Evolutionary conservation across 2,888 invertebrate species (phyloP).

Genomic region (Xanthia icteritia): DNA sequence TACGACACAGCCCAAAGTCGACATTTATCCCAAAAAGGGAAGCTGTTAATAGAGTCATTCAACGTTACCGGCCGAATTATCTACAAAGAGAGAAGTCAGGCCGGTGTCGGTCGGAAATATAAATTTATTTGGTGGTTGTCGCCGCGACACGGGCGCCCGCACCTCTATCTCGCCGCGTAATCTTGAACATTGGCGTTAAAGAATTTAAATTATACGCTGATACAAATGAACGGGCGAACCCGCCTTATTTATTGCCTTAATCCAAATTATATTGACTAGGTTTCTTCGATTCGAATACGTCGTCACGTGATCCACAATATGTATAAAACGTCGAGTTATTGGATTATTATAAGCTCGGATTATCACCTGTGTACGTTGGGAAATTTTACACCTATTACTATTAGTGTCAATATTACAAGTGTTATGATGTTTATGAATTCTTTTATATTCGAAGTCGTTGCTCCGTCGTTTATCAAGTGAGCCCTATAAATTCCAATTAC

Average conservation of each 20-base stretch:
- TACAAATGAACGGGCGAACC: slow-evolving; percentile 89
- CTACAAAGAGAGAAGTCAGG: slow-evolving; percentile 89
- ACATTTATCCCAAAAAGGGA: slow-evolving; percentile 90
- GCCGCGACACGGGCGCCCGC: slow-evolving; percentile 88
- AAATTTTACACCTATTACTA: slow-evolving; percentile 57
- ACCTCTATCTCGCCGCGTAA: slow-evolving; percentile 88
- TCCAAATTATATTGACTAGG: slow-evolving; percentile 89
- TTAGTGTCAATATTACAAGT: slow-evolving; percentile 58
- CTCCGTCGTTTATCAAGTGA: slow-evolving; percentile 75
- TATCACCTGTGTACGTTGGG: slow-evolving; percentile 63
- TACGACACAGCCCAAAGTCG: slow-evolving; percentile 82
- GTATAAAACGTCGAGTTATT: slow-evolving; percentile 59
- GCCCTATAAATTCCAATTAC: slow-evolving; percentile 84
- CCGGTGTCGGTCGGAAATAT: slow-evolving; percentile 89
- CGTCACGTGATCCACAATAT: slow-evolving; percentile 81
- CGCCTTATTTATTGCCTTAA: slow-evolving; percentile 89
- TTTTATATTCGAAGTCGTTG: slow-evolving; percentile 68
- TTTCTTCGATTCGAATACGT: slow-evolving; percentile 82
- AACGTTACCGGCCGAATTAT: slow-evolving; percentile 90
- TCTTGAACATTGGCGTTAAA: slow-evolving; percentile 91
- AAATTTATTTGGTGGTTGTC: slow-evolving; percentile 90
- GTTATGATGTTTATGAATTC: slow-evolving; percentile 52
- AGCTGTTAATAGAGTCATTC: slow-evolving; percentile 91
- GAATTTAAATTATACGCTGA: slow-evolving; percentile 90
- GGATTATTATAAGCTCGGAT: slow-evolving; percentile 60